A percentile compares a stretch with the other conserved stretches of the same genome.
Conservation (phyloP, 1,140 invertebrate species). For the Atta colombica region DNA sequence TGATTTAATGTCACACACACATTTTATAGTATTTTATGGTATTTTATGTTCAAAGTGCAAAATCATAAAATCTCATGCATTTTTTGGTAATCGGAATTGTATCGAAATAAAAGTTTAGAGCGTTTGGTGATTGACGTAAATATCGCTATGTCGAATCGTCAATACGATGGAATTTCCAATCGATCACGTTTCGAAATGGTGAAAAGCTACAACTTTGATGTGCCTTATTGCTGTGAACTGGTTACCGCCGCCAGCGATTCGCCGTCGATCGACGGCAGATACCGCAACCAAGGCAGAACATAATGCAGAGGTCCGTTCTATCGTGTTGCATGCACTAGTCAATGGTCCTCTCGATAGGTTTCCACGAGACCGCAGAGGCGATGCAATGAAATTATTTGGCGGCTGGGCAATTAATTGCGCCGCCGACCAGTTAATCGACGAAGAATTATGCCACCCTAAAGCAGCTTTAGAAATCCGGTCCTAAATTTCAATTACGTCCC, state of each 20-base stretch:
- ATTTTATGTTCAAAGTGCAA: slow-evolving; percentile 9
- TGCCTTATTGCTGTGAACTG: slow-evolving; percentile 49
- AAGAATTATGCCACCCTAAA: slow-evolving; percentile 38
- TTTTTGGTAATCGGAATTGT: not conserved
- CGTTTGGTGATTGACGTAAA: slow-evolving; percentile 34
- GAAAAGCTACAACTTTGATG: slow-evolving; percentile 47
- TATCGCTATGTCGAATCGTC: not conserved
- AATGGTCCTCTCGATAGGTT: slow-evolving; percentile 50
- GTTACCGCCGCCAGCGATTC: slow-evolving; percentile 38
- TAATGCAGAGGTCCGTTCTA: slow-evolving; percentile 47
- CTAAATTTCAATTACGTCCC: slow-evolving; percentile 18
- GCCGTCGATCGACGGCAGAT: slow-evolving; percentile 41
- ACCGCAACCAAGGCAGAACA: slow-evolving; percentile 49
- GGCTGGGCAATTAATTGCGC: slow-evolving; percentile 50
- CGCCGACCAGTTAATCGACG: slow-evolving; percentile 50
- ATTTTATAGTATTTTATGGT: not conserved
- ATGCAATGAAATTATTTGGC: slow-evolving; percentile 61
- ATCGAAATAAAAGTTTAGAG: not conserved
- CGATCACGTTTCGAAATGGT: slow-evolving; percentile 24
- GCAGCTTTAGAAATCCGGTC: not conserved
- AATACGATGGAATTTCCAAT: slow-evolving; percentile 18
- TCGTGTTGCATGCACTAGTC: slow-evolving; percentile 32
- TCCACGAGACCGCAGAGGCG: slow-evolving; percentile 51
- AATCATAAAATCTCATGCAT: not conserved
- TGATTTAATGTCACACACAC: not conserved